phyloP scores from a whole-genome alignment of 1,140 invertebrate genomes.

The Drosophila orosa region DNA sequence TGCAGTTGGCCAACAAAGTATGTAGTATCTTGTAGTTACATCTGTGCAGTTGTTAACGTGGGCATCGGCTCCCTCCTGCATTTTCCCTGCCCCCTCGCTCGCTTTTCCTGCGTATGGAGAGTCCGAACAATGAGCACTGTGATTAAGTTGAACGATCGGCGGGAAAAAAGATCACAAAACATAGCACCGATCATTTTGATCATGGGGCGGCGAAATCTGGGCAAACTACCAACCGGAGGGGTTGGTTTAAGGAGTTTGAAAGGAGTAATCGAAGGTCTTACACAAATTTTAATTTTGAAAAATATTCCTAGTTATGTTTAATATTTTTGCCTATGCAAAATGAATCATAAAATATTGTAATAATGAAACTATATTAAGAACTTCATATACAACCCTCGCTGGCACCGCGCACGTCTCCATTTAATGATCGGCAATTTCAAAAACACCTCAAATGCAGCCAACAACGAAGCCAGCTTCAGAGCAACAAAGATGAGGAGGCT shows the following conservation, averaged over 20 bases:
- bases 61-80: background rate
- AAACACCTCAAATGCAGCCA: slow-evolving; percentile 73
- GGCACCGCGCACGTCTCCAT: slow-evolving; percentile 36
- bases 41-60: slow-evolving; percentile 68
- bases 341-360: too few species aligned
- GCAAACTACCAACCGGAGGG: slow-evolving; percentile 19
- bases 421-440: slow-evolving; percentile 82
- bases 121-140: slow-evolving; percentile 64
- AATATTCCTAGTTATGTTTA: background rate
- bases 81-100: background rate
- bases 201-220: slow-evolving; percentile 42
- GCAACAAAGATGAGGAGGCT: slow-evolving; percentile 4
- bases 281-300: background rate
- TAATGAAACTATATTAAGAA: background rate
- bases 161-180: slow-evolving; percentile 76
- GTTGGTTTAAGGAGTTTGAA: slow-evolving; percentile 1
- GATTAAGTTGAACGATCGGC: slow-evolving; percentile 74
- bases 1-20: slow-evolving; percentile 72
- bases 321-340: background rate
- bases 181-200: slow-evolving; percentile 71
- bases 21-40: slow-evolving; percentile 71
- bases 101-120: slow-evolving; percentile 8
- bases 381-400: slow-evolving; percentile 45
- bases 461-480: slow-evolving; percentile 33
- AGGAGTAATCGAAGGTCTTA: background rate